Evolutionary conservation across 2,113 vertebrate species (phyloP).

Genomic region (Eulacestoma nigropectus): DNA sequence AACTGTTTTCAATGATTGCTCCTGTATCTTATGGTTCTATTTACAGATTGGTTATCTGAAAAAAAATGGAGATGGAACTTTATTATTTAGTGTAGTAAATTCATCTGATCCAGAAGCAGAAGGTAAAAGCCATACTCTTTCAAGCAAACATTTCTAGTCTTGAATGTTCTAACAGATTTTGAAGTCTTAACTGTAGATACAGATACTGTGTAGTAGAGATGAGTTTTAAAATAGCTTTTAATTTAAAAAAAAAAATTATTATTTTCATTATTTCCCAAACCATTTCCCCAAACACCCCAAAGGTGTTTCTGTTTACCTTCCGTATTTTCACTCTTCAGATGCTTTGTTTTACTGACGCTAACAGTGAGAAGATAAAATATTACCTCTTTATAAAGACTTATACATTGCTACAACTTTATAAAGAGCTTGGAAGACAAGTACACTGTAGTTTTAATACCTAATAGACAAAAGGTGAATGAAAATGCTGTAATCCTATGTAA

Average conservation of each 20-base stretch:
- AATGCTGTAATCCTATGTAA: not conserved
- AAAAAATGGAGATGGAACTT: constrained; percentile 82
- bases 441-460: not conserved
- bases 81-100: constrained; percentile 91
- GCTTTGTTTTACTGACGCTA: not conserved
- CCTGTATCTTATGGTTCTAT: not conserved
- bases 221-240: not conserved
- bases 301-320: not conserved
- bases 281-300: not conserved
- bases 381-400: not conserved
- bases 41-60: constrained; percentile 90
- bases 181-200: not conserved
- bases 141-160: not conserved
- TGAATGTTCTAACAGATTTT: not conserved
- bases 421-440: not conserved
- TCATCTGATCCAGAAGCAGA: constrained; percentile 86
- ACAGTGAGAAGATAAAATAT: not conserved
- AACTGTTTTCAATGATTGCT: not conserved
- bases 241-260: not conserved
- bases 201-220: not conserved
- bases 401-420: not conserved
- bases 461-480: not conserved
- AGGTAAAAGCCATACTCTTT: constrained; percentile 68
- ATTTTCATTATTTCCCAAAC: not conserved
- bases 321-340: not conserved